A percentile compares a stretch with the other conserved stretches of the same genome.
Evolutionary conservation across 2,888 invertebrate genomes (phyloP).

Genomic region (Micoletzkya japonica): DNA sequence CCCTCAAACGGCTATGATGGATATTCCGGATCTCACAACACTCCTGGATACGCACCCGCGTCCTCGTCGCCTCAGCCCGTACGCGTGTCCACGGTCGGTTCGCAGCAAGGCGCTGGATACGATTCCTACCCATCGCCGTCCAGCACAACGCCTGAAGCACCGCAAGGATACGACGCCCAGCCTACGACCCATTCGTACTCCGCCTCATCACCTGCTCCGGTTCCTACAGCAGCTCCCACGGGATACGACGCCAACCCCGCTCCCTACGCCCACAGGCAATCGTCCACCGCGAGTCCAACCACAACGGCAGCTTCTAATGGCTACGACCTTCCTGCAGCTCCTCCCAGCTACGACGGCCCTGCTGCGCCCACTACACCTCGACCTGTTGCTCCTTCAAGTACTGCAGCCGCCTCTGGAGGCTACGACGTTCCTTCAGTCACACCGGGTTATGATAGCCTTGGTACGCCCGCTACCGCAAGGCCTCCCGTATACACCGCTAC

Average conservation of each 20-base stretch:
- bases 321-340: not conserved
- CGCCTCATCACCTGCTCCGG: not conserved
- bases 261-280: not conserved
- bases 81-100: no score
- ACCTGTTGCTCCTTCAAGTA: not conserved
- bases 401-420: not conserved
- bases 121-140: no score
- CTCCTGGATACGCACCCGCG: no score
- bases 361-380: constrained; percentile 4
- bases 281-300: not conserved
- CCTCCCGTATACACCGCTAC: not conserved
- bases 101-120: no score
- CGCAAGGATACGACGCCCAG: not conserved
- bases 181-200: not conserved
- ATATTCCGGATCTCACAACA: no score
- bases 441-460: no score
- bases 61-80: no score
- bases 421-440: not conserved
- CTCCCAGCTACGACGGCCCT: no score
- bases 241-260: constrained; percentile 6
- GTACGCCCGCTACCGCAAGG: not conserved
- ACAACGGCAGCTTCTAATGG: not conserved
- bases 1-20: no score
- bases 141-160: no score
- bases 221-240: not conserved